Percentiles rank a stretch among this genome's conserved stretches.
Evolutionary conservation across 2,888 invertebrate species (phyloP).

Genomic region (Papilio gigon): DNA sequence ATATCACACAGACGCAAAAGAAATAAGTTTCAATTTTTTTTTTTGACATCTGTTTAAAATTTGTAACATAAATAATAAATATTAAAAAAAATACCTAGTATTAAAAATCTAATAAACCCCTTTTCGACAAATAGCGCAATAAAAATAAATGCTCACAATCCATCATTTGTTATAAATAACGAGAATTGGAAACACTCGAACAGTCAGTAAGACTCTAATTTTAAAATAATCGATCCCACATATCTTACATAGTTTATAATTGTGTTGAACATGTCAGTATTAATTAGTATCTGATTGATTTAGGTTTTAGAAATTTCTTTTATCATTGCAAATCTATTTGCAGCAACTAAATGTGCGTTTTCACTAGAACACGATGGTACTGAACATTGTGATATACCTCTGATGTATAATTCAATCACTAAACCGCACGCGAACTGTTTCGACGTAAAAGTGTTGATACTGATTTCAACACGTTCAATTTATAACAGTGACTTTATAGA

Average conservation of each 20-base stretch:
- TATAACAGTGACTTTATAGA: neutral
- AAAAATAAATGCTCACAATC: too few relatives aligned
- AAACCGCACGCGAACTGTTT: slow-evolving; percentile 6
- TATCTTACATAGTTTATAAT: too few relatives aligned
- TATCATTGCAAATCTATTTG: neutral
- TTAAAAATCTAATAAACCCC: too few relatives aligned
- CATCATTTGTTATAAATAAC: too few relatives aligned
- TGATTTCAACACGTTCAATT: neutral
- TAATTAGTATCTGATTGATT: too few relatives aligned
- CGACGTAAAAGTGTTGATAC: neutral
- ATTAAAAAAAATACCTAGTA: too few relatives aligned
- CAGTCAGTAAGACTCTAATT: too few relatives aligned
- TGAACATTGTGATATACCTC: slow-evolving; percentile 2
- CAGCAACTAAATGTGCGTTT: neutral
- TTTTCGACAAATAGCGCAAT: too few relatives aligned
- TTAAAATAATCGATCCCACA: too few relatives aligned
- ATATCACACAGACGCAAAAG: neutral
- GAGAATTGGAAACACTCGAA: too few relatives aligned
- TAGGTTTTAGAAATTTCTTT: neutral
- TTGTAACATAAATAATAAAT: too few relatives aligned
- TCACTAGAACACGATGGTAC: slow-evolving; percentile 6
- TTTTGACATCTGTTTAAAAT: neutral
- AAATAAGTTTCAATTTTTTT: neutral
- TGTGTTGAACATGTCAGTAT: too few relatives aligned
- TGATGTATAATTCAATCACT: slow-evolving; percentile 2